A percentile compares a stretch with the other conserved stretches of the same genome.
Conservation (phyloP, 2,888 invertebrate genomes). For the Periphyllus acericola region DNA sequence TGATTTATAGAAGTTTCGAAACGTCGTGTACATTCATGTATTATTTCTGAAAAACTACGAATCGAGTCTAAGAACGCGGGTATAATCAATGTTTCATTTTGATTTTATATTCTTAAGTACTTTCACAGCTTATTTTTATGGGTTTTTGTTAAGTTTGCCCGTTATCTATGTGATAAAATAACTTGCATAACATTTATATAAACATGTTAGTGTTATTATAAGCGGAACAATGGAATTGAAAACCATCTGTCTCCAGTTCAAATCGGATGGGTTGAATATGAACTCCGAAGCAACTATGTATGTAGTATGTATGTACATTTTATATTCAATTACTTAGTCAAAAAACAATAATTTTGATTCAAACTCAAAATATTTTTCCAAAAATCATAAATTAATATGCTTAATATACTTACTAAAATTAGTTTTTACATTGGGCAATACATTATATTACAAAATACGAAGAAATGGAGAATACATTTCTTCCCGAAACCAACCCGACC, state of each 20-base stretch:
- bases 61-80: background rate
- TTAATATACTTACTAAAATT: too few species aligned
- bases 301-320: too few species aligned
- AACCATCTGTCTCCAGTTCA: background rate
- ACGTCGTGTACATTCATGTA: background rate
- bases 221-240: background rate
- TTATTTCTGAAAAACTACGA: slow-evolving; percentile 9
- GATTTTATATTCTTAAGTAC: background rate
- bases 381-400: too few species aligned
- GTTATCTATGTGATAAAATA: background rate
- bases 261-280: background rate
- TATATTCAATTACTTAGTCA: too few species aligned
- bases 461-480: too few species aligned
- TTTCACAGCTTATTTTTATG: background rate
- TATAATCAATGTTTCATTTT: background rate
- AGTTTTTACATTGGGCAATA: too few species aligned
- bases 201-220: background rate
- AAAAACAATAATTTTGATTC: too few species aligned
- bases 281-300: too few species aligned
- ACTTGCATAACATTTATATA: background rate
- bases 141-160: background rate
- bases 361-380: too few species aligned
- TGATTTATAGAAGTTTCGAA: slow-evolving; percentile 20
- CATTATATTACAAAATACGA: too few species aligned
- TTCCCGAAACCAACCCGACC: too few species aligned